Percentiles rank a stretch among this genome's conserved stretches.
These are phyloP conservation scores for Dendrophyllia cribrosa DNA, from an alignment of 64 coral and sea anemone genomes.

Conservation along the genomic window DNA sequence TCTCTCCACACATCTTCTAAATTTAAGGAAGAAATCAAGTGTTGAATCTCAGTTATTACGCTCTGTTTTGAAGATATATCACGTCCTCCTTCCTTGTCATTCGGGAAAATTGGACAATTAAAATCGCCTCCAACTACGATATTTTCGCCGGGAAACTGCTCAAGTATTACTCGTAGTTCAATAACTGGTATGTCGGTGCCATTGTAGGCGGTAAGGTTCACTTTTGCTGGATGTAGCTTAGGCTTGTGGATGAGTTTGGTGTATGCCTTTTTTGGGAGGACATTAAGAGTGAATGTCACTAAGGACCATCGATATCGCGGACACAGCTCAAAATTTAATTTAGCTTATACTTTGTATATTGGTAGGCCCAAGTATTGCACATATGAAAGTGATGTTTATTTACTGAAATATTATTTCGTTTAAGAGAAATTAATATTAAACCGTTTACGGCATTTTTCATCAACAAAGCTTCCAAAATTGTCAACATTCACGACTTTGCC, in stretches of 20 bases:
- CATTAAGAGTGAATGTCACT: constrained; percentile 15
- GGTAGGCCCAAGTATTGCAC: not conserved
- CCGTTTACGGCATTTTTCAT: constrained; percentile 20
- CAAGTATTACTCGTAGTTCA: too few relatives aligned
- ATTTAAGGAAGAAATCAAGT: too few relatives aligned
- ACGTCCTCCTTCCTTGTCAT: too few relatives aligned
- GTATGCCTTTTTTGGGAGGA: constrained; percentile 35
- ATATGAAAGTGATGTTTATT: not conserved
- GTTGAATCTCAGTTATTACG: too few relatives aligned
- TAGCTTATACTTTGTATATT: not conserved
- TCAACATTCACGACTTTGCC: not conserved
- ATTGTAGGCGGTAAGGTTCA: constrained; percentile 33
- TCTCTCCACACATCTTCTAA: too few relatives aligned
- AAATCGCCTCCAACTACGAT: too few relatives aligned
- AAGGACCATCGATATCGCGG: not conserved
- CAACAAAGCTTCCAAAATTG: constrained; percentile 26
- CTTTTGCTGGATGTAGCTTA: constrained; percentile 22
- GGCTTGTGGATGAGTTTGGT: constrained; percentile 27
- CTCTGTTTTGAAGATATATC: too few relatives aligned
- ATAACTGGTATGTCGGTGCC: constrained; percentile 12
- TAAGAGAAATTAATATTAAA: constrained; percentile 13
- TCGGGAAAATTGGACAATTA: too few relatives aligned
- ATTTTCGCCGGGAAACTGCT: too few relatives aligned
- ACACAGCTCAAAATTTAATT: constrained; percentile 13
- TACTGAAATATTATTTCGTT: not conserved